Base-by-base conservation (phyloP, 2,113 vertebrate genomes). In the Laterallus jamaicensis region DNA sequence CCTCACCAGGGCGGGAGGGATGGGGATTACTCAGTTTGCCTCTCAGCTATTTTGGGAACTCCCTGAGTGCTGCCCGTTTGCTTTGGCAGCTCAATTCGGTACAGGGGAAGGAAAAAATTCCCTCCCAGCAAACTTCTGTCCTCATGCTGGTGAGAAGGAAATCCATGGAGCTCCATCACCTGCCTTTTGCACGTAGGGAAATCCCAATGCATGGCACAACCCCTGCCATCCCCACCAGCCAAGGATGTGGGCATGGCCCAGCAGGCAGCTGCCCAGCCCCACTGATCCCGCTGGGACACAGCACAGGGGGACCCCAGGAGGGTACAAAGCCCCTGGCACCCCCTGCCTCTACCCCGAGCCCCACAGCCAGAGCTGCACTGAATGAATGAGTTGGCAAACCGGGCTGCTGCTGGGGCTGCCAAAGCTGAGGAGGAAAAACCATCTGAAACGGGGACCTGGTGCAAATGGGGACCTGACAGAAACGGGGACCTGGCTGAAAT, bases 21-120 rank as follows among this genome's bases (percentile, higher is more conserved):
- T 1, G 0, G 71, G 91, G 52, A 92, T 96, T 94, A 85, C 70
- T 89, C 92, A 68, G 40, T 10, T 86, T 22, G 71, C 84, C 32
- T 71, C 92, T 62, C 12, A 1, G 89, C 84, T 92, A 87, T 95
- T 94, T 90, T 74, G 84, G 86, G 94, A 93, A 66, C 66, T 67
- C 75, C 76, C 37, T 39, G 86, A 79, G 31, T 3, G 18, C 78
- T 67, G 73, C 85, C 78, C 60, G 26, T 93, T 94, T 95, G 68
- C 82, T 93, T 93, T 94, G 93, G 92, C 95, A 93, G 91, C 67
- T 32, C 2, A 32, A 66, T 77, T 49, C 7, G 4, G 69, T 39
- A 19, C 22, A 50, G 37, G 52, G 68, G 83, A 88, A 93, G 39
- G 64, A 14, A 82, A 86, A 79, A 76, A n/a, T 16, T 55, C 67